Evolutionary conservation across 1,140 invertebrate species (phyloP).

Genomic region (Drosophila kanapiae): DNA sequence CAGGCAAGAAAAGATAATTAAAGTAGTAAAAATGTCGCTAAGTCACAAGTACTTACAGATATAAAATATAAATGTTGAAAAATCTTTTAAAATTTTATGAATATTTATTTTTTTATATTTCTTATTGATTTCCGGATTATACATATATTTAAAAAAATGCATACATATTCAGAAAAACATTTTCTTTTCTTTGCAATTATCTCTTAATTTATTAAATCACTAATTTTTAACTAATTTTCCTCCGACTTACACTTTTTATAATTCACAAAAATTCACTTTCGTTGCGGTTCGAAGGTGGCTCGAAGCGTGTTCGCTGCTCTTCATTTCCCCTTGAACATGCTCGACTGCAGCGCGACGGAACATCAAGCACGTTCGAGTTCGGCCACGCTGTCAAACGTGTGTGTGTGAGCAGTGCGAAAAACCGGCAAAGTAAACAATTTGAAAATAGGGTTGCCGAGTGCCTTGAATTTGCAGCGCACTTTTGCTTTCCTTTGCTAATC

Average conservation of each 20-base stretch:
- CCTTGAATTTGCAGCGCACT: conserved; percentile 15
- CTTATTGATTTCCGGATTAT: too few species aligned
- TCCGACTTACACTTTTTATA: conserved; percentile 7
- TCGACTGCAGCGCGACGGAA: conserved; percentile 12
- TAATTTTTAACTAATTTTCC: neutral
- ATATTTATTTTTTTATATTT: too few species aligned
- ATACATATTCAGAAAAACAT: too few species aligned
- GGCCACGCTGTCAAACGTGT: conserved; percentile 1
- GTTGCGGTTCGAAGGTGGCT: conserved; percentile 51
- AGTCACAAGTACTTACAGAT: too few species aligned
- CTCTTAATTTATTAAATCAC: neutral
- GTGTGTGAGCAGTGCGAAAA: conserved; percentile 39
- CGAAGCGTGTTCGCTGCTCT: neutral
- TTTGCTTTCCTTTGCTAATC: conserved; percentile 48
- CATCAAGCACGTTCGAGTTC: conserved; percentile 1
- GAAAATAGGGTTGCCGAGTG: conserved; percentile 30
- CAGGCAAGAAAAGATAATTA: too few species aligned
- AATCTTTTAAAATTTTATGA: too few species aligned
- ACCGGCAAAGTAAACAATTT: conserved; percentile 73
- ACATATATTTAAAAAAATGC: too few species aligned
- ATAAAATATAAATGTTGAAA: too few species aligned
- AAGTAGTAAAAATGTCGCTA: too few species aligned
- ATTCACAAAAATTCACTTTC: conserved; percentile 69
- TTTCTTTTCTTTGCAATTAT: too few species aligned
- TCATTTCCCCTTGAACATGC: conserved; percentile 68